A percentile compares a stretch with the other conserved stretches of the same genome.
These are phyloP conservation scores for Globodera ellingtonae DNA, from an alignment of 1,140 invertebrate species.

Conservation along the genomic window DNA sequence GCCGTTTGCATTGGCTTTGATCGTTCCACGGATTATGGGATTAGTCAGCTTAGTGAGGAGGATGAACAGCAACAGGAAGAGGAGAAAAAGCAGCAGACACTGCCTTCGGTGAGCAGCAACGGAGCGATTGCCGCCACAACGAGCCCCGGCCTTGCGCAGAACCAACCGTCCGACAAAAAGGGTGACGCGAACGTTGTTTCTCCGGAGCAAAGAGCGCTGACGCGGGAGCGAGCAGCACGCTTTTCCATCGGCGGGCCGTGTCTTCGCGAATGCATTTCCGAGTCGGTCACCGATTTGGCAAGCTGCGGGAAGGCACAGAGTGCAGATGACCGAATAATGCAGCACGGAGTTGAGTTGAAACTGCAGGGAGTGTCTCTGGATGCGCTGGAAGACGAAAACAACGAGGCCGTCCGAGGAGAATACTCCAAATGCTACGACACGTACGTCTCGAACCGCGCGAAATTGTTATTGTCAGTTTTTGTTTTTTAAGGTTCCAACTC, in stretches of 20 bases:
- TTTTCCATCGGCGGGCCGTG: constrained; percentile 35
- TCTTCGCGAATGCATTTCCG: constrained; percentile 23
- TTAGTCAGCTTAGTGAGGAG: constrained; percentile 37
- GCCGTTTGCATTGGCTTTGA: constrained; percentile 52
- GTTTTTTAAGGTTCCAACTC: constrained; percentile 68
- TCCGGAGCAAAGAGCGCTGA: neutral
- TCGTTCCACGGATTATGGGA: constrained; percentile 51
- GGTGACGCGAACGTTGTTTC: neutral
- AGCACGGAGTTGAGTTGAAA: constrained; percentile 19
- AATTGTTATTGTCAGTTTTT: neutral
- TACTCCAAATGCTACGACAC: constrained; percentile 75
- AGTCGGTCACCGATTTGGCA: constrained; percentile 14
- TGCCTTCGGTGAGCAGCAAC: neutral
- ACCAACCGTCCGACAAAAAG: constrained; percentile 15
- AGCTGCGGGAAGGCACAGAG: neutral
- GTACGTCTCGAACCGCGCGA: neutral
- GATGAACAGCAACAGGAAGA: constrained; percentile 24
- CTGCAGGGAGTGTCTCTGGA: constrained; percentile 32
- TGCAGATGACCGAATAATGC: neutral
- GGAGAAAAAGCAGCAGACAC: neutral
- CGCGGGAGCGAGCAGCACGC: neutral
- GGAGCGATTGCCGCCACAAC: neutral
- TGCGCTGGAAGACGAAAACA: constrained; percentile 55
- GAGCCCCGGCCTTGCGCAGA: neutral
- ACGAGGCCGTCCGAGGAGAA: constrained; percentile 55